A percentile compares a stretch with the other conserved stretches of the same genome.
These are phyloP conservation scores for Spicauda simplicius DNA, from an alignment of 2,888 invertebrate species.

Conservation along the genomic window DNA sequence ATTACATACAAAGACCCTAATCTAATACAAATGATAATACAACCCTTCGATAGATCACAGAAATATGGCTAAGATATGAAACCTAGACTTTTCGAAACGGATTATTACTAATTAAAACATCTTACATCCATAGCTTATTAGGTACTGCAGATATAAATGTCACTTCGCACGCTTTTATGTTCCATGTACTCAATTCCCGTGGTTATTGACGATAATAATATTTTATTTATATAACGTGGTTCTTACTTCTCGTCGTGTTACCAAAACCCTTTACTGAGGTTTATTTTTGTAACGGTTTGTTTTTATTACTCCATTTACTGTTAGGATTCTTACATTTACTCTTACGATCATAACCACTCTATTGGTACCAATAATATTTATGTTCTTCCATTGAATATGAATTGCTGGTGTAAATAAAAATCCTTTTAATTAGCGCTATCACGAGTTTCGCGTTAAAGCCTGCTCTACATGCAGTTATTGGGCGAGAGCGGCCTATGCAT, in stretches of 20 bases:
- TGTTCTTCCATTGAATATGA: neutral
- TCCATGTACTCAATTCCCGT: too few species aligned
- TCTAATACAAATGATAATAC: too few species aligned
- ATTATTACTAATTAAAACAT: too few species aligned
- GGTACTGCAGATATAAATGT: too few species aligned
- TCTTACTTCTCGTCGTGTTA: neutral
- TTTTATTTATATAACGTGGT: neutral
- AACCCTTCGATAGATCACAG: too few species aligned
- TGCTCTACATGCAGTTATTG: constrained; percentile 20
- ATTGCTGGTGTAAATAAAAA: neutral
- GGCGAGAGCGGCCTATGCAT: neutral
- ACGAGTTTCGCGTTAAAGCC: neutral
- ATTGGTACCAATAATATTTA: constrained; percentile 18
- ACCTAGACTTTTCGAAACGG: too few species aligned
- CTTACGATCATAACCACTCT: neutral
- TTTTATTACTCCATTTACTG: constrained; percentile 9
- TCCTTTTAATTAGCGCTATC: neutral
- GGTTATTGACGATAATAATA: neutral
- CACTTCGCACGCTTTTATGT: too few species aligned
- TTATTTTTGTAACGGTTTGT: neutral
- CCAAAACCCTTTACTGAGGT: neutral
- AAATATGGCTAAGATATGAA: too few species aligned
- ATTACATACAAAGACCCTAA: too few species aligned
- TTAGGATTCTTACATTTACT: constrained; percentile 7
- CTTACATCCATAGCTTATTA: too few species aligned